phyloP scores from a whole-genome alignment of 2,797 vertebrate genomes.

The Brachyrhaphis roseni region DNA sequence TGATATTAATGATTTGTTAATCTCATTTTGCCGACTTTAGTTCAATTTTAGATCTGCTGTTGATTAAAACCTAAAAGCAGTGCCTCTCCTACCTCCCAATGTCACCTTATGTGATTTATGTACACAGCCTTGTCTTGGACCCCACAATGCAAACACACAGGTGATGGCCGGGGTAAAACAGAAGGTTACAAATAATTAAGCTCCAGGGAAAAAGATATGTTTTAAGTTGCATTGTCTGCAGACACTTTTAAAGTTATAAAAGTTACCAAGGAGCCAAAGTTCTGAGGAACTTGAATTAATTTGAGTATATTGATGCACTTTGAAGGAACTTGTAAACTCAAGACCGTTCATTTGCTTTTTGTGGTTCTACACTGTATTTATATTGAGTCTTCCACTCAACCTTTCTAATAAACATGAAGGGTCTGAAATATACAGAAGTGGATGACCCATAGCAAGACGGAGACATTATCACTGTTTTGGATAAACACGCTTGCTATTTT shows the following conservation, averaged over 20 bases:
- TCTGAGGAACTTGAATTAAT: background rate
- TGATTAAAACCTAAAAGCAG: background rate
- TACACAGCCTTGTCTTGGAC: background rate
- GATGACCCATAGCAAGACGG: background rate
- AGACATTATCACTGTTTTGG: constrained; percentile 32
- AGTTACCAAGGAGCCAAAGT: background rate
- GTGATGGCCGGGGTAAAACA: background rate
- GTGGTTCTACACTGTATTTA: background rate
- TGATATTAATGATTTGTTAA: background rate
- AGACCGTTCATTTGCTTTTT: background rate
- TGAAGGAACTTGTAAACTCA: background rate
- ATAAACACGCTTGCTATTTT: constrained; percentile 57
- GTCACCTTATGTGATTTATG: background rate
- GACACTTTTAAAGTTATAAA: background rate
- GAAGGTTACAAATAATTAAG: background rate
- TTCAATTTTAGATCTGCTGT: background rate
- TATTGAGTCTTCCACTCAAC: background rate
- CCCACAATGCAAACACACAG: background rate
- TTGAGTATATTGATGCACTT: background rate
- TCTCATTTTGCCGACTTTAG: background rate
- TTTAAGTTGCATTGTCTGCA: background rate
- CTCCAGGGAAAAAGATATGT: background rate
- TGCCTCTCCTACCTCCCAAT: background rate
- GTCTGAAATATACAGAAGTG: background rate
- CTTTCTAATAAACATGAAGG: background rate